These are phyloP conservation scores for Sebastes kiyomatsui DNA, from an alignment of 2,797 vertebrate species.

Conservation along the genomic window DNA sequence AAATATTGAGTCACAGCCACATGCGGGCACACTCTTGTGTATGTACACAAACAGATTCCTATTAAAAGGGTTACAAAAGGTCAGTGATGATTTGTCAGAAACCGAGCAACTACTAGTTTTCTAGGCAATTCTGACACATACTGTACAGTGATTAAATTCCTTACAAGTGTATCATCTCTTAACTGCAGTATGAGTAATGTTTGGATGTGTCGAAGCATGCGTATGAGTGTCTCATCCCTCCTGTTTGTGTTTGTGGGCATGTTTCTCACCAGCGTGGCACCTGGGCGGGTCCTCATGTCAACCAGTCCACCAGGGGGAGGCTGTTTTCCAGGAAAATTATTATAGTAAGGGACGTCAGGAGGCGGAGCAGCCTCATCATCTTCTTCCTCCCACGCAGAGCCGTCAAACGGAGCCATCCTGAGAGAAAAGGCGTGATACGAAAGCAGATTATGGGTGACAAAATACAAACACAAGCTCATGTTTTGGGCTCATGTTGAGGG, in stretches of 20 bases:
- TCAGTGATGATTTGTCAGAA: slow-evolving; percentile 1
- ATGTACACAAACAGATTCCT: not conserved
- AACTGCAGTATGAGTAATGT: not conserved
- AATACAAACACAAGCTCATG: not conserved
- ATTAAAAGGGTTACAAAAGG: not conserved
- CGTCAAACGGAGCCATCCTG: slow-evolving; percentile 97
- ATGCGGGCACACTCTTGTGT: not conserved
- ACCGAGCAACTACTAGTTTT: not conserved
- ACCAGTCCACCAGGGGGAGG: slow-evolving; percentile 94
- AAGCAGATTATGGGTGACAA: not conserved
- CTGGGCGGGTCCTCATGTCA: slow-evolving; percentile 89
- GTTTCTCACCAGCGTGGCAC: slow-evolving; percentile 91
- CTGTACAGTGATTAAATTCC: not conserved
- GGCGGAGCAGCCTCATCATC: slow-evolving; percentile 90
- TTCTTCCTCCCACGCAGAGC: slow-evolving; percentile 98
- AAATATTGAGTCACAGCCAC: slow-evolving; percentile 19
- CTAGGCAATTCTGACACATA: not conserved
- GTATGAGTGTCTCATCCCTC: not conserved
- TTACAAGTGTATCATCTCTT: not conserved
- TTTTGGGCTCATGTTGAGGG: not conserved
- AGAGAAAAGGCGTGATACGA: not conserved
- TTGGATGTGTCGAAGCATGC: slow-evolving; percentile 6
- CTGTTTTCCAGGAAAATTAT: slow-evolving; percentile 97
- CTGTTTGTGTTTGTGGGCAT: slow-evolving; percentile 1
- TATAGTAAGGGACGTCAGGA: slow-evolving; percentile 94